Conservation (phyloP, 2,888 invertebrate genomes). For the Catocala sponsa region DNA sequence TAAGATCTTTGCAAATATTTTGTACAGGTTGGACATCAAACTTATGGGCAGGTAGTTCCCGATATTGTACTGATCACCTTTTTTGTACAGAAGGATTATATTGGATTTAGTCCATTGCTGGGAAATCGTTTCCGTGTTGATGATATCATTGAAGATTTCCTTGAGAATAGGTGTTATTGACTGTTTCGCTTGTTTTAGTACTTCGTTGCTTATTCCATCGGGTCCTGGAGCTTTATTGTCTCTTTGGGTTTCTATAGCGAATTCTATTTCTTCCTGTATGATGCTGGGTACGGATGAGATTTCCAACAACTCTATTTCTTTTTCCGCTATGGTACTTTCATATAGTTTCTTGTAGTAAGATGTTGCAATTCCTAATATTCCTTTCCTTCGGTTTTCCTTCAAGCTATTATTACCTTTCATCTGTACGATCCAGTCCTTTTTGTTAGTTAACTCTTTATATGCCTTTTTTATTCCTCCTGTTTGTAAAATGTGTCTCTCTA, state of each 20-base stretch:
- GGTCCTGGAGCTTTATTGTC: constrained; percentile 39
- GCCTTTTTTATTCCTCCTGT: no score
- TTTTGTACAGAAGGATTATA: constrained; percentile 45
- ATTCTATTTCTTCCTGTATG: constrained; percentile 2
- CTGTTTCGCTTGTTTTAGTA: constrained; percentile 26
- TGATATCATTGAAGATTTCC: constrained; percentile 43
- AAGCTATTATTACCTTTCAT: constrained; percentile 6
- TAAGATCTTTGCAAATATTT: constrained; percentile 39
- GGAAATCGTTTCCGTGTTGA: constrained; percentile 35
- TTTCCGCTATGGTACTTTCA: constrained; percentile 5
- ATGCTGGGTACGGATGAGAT: constrained; percentile 16
- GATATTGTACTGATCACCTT: constrained; percentile 43
- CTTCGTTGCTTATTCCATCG: constrained; percentile 8
- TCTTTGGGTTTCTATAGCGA: constrained; percentile 34
- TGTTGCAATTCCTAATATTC: constrained; percentile 14
- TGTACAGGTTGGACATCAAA: constrained; percentile 44
- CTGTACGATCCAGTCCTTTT: not conserved
- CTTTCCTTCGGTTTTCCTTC: constrained; percentile 5
- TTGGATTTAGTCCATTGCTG: constrained; percentile 41
- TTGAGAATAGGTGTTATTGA: constrained; percentile 28
- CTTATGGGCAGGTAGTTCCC: constrained; percentile 44
- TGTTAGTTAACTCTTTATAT: no score
- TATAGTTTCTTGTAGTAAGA: constrained; percentile 17
- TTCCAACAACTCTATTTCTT: constrained; percentile 13
- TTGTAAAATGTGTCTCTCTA: no score